phyloP scores from a whole-genome alignment of 2,113 vertebrate genomes.

The Trinectes maculatus region DNA sequence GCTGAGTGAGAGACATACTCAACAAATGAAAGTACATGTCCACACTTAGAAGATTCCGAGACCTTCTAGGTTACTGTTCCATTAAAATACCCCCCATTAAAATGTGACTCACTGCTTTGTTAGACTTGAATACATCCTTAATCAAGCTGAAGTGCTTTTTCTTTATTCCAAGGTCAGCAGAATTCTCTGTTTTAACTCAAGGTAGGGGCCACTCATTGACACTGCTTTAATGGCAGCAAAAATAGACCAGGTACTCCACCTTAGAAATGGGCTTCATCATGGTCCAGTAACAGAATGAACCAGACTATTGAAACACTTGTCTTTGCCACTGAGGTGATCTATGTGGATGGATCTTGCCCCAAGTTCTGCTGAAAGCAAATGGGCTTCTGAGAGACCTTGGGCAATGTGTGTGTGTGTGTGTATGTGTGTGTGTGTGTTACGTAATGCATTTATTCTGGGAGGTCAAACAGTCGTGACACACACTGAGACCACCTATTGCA shows the following conservation, averaged over 20 bases:
- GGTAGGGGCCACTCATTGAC: conserved; percentile 15
- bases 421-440: not conserved
- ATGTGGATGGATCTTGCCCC: conserved; percentile 2
- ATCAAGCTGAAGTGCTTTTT: conserved; percentile 18
- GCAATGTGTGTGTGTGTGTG: not conserved
- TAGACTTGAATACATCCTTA: conserved; percentile 17
- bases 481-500: too few relatives aligned
- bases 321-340: conserved; percentile 24
- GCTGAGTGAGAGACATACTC: not conserved
- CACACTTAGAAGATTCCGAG: not conserved
- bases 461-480: too few relatives aligned
- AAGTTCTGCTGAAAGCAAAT: conserved; percentile 11
- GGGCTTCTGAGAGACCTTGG: conserved; percentile 16
- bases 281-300: conserved; percentile 11
- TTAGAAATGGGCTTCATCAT: conserved; percentile 25
- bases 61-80: conserved; percentile 1
- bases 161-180: conserved; percentile 19
- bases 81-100: not conserved
- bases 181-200: conserved; percentile 18
- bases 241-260: conserved; percentile 19
- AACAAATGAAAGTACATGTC: not conserved
- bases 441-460: too few relatives aligned
- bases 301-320: conserved; percentile 18
- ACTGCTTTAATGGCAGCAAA: conserved; percentile 25
- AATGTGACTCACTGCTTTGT: not conserved